Base-by-base conservation (phyloP, 2,888 invertebrate genomes). In the Eudasyphora cyanicolor region DNA sequence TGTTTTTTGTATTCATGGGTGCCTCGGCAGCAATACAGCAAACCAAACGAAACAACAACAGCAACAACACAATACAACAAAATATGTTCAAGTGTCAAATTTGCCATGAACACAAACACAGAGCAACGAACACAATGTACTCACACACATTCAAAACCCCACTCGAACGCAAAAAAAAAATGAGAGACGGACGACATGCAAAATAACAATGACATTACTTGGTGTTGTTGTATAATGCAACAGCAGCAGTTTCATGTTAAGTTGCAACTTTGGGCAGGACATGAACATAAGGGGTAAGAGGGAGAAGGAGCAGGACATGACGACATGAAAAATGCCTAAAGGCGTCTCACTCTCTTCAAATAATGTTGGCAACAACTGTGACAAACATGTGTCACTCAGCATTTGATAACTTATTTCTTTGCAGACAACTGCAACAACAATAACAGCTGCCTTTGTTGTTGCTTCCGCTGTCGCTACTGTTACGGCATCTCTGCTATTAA, bases 321-420 rank as follows among this genome's bases (percentile, higher is more conserved):
- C 49, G 19, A 45, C 42, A 69, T 27, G 24, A 27, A 42, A 21
- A 64, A 45, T 27, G 69, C 69, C 69, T 69, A 45, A 21, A 42
- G 69, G 45, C 12, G 35, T 3, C n/a, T n/a, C n/a, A n/a, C n/a
- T n/a, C n/a, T n/a, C n/a, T 17, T 27, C 24, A 69, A 38, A 64
- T 64, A 64, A 69, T 69, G 69, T 45, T 45, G n/a, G 64, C 62
- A 62, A 24, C 69, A 69, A 69, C 69, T 45, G 45, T 69, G 69
- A 69, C 69, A 45, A 69, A 69, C 69, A 69, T 69, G 69, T 69
- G 69, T 69, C 69, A n/a, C n/a, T n/a, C n/a, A 69, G 69, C 69
- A 69, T 69, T 69, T 69, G 69, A 69, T 69, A 69, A 69, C 69
- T 69, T 69, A 49, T 69, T 69, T 69, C n/a, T n/a, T 69, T 69